phyloP scores from a whole-genome alignment of 2,113 vertebrate species.

The Rhegmatorhina hoffmannsi region DNA sequence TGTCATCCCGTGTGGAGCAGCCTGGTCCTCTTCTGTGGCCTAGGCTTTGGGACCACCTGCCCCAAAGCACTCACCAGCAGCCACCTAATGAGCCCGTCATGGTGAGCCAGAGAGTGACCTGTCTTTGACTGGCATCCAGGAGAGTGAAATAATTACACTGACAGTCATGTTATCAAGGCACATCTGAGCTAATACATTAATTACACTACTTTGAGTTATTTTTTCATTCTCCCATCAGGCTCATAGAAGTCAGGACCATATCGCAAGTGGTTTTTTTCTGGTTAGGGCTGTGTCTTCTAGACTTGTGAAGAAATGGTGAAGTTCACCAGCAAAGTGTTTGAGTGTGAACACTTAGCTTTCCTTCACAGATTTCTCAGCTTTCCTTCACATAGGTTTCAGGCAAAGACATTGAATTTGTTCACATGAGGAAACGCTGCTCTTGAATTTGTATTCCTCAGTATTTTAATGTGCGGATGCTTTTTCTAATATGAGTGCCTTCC shows the following conservation, averaged over 20 bases:
- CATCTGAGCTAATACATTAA: background rate
- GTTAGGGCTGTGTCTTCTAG: background rate
- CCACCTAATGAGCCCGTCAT: background rate
- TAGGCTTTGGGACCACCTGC: background rate
- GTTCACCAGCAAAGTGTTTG: background rate
- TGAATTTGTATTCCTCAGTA: background rate
- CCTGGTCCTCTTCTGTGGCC: background rate
- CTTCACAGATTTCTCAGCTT: background rate
- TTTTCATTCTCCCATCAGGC: background rate
- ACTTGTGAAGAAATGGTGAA: background rate
- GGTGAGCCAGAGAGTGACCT: background rate
- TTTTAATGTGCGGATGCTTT: background rate
- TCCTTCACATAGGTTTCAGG: background rate
- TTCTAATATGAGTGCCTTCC: background rate
- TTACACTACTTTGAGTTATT: background rate
- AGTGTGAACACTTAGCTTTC: background rate
- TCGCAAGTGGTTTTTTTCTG: background rate
- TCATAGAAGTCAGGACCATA: background rate
- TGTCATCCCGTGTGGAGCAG: accelerated
- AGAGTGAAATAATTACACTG: background rate
- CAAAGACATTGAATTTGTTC: background rate
- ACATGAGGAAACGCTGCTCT: background rate
- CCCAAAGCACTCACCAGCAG: accelerated
- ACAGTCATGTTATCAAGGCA: background rate
- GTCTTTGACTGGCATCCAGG: background rate